phyloP scores from a whole-genome alignment of 2,797 vertebrate genomes.

The Scomberomorus guttatus region DNA sequence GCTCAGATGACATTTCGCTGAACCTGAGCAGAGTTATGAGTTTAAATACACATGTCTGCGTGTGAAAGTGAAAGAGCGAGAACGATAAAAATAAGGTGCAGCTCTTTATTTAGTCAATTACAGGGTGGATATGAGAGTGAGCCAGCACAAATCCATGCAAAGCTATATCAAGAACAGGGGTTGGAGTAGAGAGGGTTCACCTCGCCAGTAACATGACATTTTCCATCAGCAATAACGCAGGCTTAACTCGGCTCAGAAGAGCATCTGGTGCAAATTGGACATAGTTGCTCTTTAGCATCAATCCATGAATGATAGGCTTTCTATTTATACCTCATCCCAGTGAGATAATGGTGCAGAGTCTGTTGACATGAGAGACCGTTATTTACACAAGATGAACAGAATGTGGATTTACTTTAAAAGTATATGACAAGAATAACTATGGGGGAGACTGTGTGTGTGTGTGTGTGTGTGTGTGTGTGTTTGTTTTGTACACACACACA shows the following conservation, averaged over 20 bases:
- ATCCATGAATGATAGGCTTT: slow-evolving; percentile 61
- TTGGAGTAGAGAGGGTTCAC: slow-evolving; percentile 68
- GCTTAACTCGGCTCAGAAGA: slow-evolving; percentile 78
- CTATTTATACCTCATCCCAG: slow-evolving; percentile 62
- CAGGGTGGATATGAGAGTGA: slow-evolving; percentile 70
- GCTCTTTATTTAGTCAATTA: slow-evolving; percentile 70
- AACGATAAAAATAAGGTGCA: slow-evolving; percentile 44
- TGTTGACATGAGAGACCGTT: slow-evolving; percentile 27
- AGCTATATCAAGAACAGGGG: slow-evolving; percentile 55
- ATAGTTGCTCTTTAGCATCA: slow-evolving; percentile 75
- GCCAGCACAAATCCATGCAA: slow-evolving; percentile 64
- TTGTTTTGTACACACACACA: not conserved
- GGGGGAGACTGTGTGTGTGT: slow-evolving; percentile 3
- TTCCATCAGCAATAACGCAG: slow-evolving; percentile 75
- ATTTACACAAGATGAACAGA: slow-evolving; percentile 39
- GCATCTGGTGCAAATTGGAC: slow-evolving; percentile 80
- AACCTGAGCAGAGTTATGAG: slow-evolving; percentile 30
- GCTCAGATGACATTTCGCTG: slow-evolving; percentile 41
- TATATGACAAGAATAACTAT: slow-evolving; percentile 4
- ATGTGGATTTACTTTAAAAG: slow-evolving; percentile 28
- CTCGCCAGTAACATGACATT: slow-evolving; percentile 85
- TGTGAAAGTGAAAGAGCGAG: slow-evolving; percentile 29
- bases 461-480: not conserved
- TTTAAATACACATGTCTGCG: slow-evolving; percentile 28
- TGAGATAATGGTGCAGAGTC: slow-evolving; percentile 39